Evolutionary conservation across 2,888 invertebrate species (phyloP).

Genomic region (Acrocyrtus sp.): DNA sequence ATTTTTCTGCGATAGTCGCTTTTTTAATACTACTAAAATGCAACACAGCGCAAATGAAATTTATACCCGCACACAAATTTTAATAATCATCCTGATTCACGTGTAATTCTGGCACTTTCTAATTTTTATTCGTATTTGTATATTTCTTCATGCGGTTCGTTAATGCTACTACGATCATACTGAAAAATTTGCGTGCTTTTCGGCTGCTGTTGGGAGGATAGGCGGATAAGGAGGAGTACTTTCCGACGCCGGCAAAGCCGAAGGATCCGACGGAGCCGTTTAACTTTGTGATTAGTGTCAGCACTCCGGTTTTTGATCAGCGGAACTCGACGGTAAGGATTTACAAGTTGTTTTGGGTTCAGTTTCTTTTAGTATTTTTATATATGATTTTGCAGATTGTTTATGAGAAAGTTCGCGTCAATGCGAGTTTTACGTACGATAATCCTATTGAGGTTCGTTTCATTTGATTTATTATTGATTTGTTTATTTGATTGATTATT

Average conservation of each 20-base stretch:
- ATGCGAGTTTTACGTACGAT: slow-evolving; percentile 21
- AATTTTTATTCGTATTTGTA: too few species aligned
- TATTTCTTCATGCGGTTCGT: background rate
- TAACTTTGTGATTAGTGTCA: slow-evolving; percentile 69
- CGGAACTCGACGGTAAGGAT: slow-evolving; percentile 65
- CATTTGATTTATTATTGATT: background rate
- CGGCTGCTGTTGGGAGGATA: background rate
- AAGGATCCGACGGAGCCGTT: slow-evolving; percentile 54
- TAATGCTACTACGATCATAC: background rate
- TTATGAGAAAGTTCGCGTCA: slow-evolving; percentile 31
- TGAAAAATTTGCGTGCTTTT: background rate
- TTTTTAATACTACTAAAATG: too few species aligned
- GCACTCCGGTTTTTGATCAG: slow-evolving; percentile 70
- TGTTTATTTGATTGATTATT: slow-evolving; percentile 7
- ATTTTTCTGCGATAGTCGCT: too few species aligned
- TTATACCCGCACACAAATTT: too few species aligned
- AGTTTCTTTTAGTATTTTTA: background rate
- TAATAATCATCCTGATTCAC: too few species aligned
- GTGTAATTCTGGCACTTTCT: too few species aligned
- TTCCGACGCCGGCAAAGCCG: slow-evolving; percentile 11
- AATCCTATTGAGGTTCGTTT: slow-evolving; percentile 31
- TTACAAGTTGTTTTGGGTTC: background rate
- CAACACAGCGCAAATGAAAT: too few species aligned
- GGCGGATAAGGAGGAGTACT: slow-evolving; percentile 29
- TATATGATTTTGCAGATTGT: slow-evolving; percentile 13